Evolutionary conservation across 1,140 invertebrate genomes (phyloP).

Genomic region (Mercenaria mercenaria): DNA sequence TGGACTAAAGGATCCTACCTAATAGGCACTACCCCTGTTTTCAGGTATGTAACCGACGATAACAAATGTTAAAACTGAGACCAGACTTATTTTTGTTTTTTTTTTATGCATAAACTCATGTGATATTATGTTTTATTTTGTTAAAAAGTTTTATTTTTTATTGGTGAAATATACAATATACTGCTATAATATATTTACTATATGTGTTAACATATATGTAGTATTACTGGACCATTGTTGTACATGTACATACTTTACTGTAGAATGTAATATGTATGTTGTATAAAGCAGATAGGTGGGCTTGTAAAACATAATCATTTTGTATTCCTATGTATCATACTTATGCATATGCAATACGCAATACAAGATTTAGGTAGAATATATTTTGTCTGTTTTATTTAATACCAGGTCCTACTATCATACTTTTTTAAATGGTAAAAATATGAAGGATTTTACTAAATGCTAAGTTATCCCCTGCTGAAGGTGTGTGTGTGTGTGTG

Average conservation of each 20-base stretch:
- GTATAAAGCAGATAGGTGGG: neutral
- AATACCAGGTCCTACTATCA: too few relatives aligned
- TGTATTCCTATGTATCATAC: neutral
- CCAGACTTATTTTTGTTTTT: too few relatives aligned
- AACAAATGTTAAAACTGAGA: too few relatives aligned
- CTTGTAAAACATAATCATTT: neutral
- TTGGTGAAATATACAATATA: neutral
- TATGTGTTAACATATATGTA: neutral
- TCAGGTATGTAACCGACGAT: too few relatives aligned
- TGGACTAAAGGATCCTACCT: too few relatives aligned
- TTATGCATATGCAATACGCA: constrained; percentile 5
- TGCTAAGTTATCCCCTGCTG: too few relatives aligned
- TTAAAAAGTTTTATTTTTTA: neutral
- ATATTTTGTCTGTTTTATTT: too few relatives aligned
- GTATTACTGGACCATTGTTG: neutral
- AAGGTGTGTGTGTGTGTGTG: too few relatives aligned
- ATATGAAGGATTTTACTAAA: too few relatives aligned
- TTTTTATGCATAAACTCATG: neutral
- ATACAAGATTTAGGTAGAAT: constrained; percentile 5
- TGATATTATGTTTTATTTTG: neutral
- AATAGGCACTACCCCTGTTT: too few relatives aligned
- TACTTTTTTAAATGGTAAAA: too few relatives aligned
- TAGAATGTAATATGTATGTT: neutral
- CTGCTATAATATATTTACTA: neutral
- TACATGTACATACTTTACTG: neutral